Evolutionary conservation across 2,888 invertebrate species (phyloP), one percentile per base, ranked within the genome.

Genomic region (Exocentrus adspersus): DNA sequence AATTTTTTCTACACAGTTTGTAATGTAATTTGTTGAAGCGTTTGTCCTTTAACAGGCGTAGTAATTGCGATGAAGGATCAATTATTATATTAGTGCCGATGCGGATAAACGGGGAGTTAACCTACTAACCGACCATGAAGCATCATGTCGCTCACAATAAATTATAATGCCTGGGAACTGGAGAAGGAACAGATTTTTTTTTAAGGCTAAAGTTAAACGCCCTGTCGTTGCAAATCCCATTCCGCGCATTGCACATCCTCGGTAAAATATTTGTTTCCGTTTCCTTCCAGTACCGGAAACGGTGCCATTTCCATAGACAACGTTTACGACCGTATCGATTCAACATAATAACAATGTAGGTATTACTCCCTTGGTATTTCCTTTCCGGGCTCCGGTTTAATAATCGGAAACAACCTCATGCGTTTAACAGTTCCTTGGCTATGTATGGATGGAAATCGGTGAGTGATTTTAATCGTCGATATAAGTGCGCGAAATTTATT

Each of bases 271-370:
- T 5, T 48, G 28, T 28, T 28, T 48, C 48, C 48, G 48, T 28
- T 48, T 48, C 14, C 28, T 48, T 24, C 1, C n/a, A 12, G 24
- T 7, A 48, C 24, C 46, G 21, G 21, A 24, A 12, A 21, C 17
- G 14, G 48, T 48, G 48, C 28, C 9, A 48, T 48, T 48, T 28
- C 24, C 48, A 28, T 28, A 48, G 28, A 28, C 9, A 48, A 14
- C 28, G 28, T 30, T 51, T 32, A 52, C 45, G 45, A 52, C 14
- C 19, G 20, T 56, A 67, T 62, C 60, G 64, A 67, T 65, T 68
- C 59, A 65, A 65, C n/a, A n/a, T n/a, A n/a, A n/a, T n/a, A n/a
- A n/a, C 68, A 68, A 65, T 63, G 53, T 50, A 56, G 48, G n/a
- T n/a, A n/a, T 51, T 48, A 53, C 54, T 52, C 30, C 65, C 68